Evolutionary conservation across 2,113 vertebrate species (phyloP).

Genomic region (Bucco capensis): DNA sequence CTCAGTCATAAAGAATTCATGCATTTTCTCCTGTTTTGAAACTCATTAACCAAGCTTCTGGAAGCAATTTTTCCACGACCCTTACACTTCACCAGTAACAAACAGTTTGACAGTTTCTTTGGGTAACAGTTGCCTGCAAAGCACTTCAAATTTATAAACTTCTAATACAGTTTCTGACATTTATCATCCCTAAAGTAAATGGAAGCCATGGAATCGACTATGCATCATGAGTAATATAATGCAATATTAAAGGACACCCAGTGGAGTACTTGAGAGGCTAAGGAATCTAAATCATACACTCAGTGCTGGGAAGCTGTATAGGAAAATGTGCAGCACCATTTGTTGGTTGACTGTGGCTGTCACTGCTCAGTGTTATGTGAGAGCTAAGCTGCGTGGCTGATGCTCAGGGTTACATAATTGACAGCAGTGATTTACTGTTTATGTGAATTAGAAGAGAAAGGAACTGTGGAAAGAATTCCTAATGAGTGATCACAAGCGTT

Average conservation of each 20-base stretch:
- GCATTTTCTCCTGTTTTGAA: conserved; percentile 19
- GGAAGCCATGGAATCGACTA: conserved; percentile 50
- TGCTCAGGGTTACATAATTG: background rate
- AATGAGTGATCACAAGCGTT: background rate
- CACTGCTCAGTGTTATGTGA: background rate
- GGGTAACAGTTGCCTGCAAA: conserved; percentile 45
- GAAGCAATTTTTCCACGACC: conserved; percentile 15
- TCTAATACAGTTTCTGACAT: conserved; percentile 9
- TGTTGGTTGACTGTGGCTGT: conserved; percentile 26
- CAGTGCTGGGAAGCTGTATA: conserved; percentile 12
- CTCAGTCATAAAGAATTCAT: conserved; percentile 34
- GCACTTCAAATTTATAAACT: conserved; percentile 57
- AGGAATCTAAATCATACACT: conserved; percentile 52
- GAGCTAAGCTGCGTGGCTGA: background rate
- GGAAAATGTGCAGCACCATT: conserved; percentile 39
- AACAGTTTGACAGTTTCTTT: conserved; percentile 29
- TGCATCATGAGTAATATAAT: conserved; percentile 58
- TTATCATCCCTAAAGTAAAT: conserved; percentile 66
- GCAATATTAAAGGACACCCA: conserved; percentile 63
- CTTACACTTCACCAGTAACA: conserved; percentile 1
- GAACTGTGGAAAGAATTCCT: conserved; percentile 34
- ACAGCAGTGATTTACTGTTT: background rate
- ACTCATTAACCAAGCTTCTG: conserved; percentile 22
- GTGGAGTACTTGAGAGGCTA: conserved; percentile 38
- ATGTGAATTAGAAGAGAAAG: background rate